Evolutionary conservation across 2,113 vertebrate genomes (phyloP).

Genomic region (Clupea harengus): DNA sequence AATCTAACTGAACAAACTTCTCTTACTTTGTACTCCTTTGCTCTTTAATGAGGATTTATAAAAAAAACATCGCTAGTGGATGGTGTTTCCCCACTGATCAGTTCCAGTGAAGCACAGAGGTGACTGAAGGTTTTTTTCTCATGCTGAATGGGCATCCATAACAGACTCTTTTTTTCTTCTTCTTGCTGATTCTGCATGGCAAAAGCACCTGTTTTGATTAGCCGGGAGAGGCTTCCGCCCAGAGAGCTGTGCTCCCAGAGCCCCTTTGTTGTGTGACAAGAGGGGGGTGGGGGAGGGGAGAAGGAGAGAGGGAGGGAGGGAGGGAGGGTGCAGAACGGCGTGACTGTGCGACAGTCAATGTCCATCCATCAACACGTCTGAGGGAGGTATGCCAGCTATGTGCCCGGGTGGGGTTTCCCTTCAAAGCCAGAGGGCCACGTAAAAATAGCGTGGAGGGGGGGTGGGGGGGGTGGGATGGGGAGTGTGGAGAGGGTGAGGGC

Average conservation of each 20-base stretch:
- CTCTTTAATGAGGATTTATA: not conserved
- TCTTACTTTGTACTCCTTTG: not conserved
- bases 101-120: not conserved
- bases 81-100: not conserved
- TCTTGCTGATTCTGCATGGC: not conserved
- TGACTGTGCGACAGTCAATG: conserved; percentile 54
- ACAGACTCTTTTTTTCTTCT: not conserved
- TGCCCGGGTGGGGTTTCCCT: conserved; percentile 55
- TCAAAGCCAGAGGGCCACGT: conserved; percentile 61
- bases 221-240: not conserved
- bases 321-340: conserved; percentile 38
- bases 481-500: not conserved
- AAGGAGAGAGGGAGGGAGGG: not conserved
- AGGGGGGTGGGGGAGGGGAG: not conserved
- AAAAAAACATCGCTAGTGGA: not conserved
- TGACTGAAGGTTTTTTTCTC: not conserved
- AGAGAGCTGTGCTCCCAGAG: not conserved
- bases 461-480: conserved; percentile 31
- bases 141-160: not conserved
- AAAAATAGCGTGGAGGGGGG: conserved; percentile 51
- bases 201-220: conserved; percentile 13
- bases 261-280: conserved; percentile 1
- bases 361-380: conserved; percentile 60
- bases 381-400: conserved; percentile 62
- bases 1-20: not conserved